These are phyloP conservation scores for Glyptemys insculpta DNA, from an alignment of 2,797 vertebrate species.

Conservation along the genomic window DNA sequence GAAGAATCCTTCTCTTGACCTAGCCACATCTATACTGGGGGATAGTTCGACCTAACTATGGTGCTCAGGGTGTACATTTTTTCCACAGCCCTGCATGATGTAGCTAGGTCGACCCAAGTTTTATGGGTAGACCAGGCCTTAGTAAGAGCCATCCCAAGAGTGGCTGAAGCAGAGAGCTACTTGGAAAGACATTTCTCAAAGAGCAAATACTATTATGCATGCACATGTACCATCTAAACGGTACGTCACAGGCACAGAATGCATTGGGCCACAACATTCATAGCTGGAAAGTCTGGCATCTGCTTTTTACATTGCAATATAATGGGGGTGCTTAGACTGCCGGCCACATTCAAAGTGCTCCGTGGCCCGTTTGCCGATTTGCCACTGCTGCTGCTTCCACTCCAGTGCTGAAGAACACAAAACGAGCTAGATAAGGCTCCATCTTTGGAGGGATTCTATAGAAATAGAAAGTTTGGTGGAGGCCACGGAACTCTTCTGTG, in stretches of 20 bases:
- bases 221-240: not conserved
- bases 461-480: not conserved
- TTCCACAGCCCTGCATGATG: not conserved
- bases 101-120: not conserved
- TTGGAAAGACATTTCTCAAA: slow-evolving; percentile 43
- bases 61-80: not conserved
- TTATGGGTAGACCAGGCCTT: not conserved
- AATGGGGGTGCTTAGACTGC: not conserved
- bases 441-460: not conserved
- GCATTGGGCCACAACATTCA: not conserved
- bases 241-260: slow-evolving; percentile 24
- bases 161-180: slow-evolving; percentile 40
- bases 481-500: not conserved
- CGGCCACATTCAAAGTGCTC: not conserved
- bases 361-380: not conserved
- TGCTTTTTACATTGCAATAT: not conserved
- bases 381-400: not conserved
- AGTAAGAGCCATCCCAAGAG: not conserved
- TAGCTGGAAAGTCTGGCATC: not conserved
- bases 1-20: not conserved
- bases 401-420: not conserved
- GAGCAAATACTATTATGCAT: not conserved
- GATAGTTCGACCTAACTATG: not conserved
- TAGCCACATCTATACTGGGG: not conserved
- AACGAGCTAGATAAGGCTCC: not conserved